Percentiles rank a stretch among this genome's conserved stretches.
Conservation (phyloP, 1,140 invertebrate species). For the Pectinophora gossypiella region DNA sequence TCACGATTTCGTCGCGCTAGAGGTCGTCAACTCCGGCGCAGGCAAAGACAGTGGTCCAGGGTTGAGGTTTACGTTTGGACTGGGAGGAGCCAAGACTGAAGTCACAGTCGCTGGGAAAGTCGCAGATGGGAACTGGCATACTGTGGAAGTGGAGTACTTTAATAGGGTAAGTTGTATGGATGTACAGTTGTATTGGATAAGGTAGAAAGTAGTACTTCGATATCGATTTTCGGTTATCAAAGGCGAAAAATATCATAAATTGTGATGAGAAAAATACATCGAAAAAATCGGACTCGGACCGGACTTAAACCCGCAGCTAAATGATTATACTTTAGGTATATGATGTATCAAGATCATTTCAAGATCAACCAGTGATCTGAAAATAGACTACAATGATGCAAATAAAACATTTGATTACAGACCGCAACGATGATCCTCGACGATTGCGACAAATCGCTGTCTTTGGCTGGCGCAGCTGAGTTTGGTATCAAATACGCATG, state of each 20-base stretch:
- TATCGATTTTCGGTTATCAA: no score
- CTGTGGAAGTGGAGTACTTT: conserved; percentile 90
- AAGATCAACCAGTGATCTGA: no score
- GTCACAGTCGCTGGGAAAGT: conserved; percentile 85
- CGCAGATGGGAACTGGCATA: conserved; percentile 95
- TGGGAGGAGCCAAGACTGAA: conserved; percentile 86
- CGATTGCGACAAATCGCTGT: conserved; percentile 92
- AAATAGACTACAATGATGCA: no score
- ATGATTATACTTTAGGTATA: no score
- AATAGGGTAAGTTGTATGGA: conserved; percentile 87
- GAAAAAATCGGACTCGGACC: no score
- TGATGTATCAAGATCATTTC: no score
- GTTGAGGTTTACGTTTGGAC: conserved; percentile 92
- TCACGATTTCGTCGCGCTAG: conserved; percentile 96
- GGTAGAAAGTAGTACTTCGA: no score
- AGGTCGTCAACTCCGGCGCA: conserved; percentile 85
- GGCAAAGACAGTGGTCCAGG: conserved; percentile 77
- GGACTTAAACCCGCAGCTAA: no score
- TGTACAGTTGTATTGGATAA: no score
- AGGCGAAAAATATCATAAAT: no score
- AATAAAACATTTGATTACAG: conserved; percentile 73
- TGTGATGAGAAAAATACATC: no score
- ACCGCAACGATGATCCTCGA: conserved; percentile 92
- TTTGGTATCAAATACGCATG: conserved; percentile 89
- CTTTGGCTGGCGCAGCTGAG: conserved; percentile 83